These are phyloP conservation scores for Troides oblongomaculatus DNA, from an alignment of 2,888 invertebrate genomes.

Conservation along the genomic window DNA sequence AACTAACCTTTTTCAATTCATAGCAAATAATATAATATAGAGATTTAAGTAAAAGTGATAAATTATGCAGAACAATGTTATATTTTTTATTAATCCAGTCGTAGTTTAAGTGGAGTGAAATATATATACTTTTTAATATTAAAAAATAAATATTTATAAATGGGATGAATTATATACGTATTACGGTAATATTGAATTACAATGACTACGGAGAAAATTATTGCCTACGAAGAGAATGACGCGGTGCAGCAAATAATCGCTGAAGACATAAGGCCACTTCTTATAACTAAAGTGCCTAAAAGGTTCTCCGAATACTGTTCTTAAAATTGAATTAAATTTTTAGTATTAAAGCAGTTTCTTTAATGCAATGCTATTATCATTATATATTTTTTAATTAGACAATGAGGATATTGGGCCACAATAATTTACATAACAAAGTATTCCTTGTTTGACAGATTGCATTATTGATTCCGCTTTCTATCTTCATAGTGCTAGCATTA, in stretches of 20 bases:
- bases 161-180: background rate
- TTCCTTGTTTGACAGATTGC: no score
- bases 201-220: constrained; percentile 32
- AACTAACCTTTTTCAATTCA: no score
- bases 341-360: no score
- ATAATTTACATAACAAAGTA: no score
- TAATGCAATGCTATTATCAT: no score
- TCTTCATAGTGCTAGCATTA: no score
- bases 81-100: background rate
- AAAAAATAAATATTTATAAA: background rate
- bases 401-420: no score
- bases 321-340: no score
- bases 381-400: no score
- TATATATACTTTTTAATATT: background rate
- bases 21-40: no score
- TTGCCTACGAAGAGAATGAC: constrained; percentile 32
- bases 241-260: background rate
- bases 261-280: constrained; percentile 26
- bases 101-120: background rate
- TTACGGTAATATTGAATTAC: background rate
- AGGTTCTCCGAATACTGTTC: constrained; percentile 22
- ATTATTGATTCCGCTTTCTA: no score
- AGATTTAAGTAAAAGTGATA: no score
- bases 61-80: background rate
- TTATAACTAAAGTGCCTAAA: constrained; percentile 26